Evolutionary conservation across 2,797 vertebrate species (phyloP).

Genomic region (Acrocephalus scirpaceus): DNA sequence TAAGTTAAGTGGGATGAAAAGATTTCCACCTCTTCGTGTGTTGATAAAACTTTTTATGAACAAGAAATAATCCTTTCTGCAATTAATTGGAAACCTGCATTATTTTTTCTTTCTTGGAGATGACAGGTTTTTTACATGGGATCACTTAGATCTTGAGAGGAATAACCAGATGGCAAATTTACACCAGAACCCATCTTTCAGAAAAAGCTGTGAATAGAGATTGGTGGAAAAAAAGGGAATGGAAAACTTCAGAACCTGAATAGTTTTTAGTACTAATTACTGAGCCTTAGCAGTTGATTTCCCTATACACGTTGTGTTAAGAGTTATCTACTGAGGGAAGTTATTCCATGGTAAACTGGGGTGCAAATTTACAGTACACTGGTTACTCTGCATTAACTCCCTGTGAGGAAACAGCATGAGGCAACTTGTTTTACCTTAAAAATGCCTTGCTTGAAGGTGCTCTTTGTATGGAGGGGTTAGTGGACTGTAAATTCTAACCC

Average conservation of each 20-base stretch:
- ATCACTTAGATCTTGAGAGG: not conserved
- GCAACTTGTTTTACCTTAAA: constrained; percentile 51
- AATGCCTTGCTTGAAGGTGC: constrained; percentile 32
- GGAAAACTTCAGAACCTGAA: not conserved
- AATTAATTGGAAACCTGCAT: not conserved
- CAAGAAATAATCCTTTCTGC: not conserved
- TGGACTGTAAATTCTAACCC: constrained; percentile 49
- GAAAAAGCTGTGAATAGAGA: not conserved
- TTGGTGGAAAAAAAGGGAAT: not conserved
- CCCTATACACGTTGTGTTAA: not conserved
- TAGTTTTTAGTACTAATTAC: constrained; percentile 11
- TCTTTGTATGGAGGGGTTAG: constrained; percentile 39
- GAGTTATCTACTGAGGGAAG: not conserved
- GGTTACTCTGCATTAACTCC: constrained; percentile 62
- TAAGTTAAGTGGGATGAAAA: not conserved
- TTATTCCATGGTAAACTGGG: constrained; percentile 21
- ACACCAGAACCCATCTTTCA: not conserved
- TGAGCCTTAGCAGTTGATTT: not conserved
- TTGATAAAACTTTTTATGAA: not conserved
- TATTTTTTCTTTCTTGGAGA: not conserved
- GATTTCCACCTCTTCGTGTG: not conserved
- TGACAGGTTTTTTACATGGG: not conserved
- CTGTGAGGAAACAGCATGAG: constrained; percentile 59
- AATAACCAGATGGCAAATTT: not conserved
- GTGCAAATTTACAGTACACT: constrained; percentile 65